Evolutionary conservation across 2,797 vertebrate genomes (phyloP), one percentile per base, ranked within the genome.

Genomic region (Sparidentex hasta): DNA sequence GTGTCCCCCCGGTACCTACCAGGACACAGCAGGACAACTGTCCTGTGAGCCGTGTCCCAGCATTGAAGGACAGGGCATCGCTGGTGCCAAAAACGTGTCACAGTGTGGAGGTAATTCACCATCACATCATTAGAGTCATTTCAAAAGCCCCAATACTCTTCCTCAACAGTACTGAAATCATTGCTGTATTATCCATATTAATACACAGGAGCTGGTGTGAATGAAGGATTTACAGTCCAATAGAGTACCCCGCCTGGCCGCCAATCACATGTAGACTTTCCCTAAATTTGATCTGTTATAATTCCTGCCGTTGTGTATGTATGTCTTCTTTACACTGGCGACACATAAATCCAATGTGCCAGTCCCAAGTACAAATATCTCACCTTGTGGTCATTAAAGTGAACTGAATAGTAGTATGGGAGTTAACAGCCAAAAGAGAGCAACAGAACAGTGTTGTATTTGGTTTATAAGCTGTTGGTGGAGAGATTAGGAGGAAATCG

Each of bases 11-110:
- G 98, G 97, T 27, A 97, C 97, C 0, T 99, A 97, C 94, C 98
- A 99, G 94, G 97, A 98, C 83, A 93, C 85, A 0, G 95, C 95
- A 62, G 97, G 98, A 4, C 98, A 99, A 73, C 95, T 99, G 62
- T 96, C 96, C 88, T 99, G 98, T 78, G 96, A 98, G 21, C 97
- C 97, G 0, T 99, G 98, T 88, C 98, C 98, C 66, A 96, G 96
- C 83, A 95, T 95, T 0, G 97, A 99, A 23, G 95, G 95, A 64
- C 96, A 96, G 58, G 96, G 97, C 58, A 85, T 95, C 1, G 76
- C 93, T 0, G 98, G 98, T 0, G 98, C 98, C 83, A 96, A 91
- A 81, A 99, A 99, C 0, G 93, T 99, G 38, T 98, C 98, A 0
- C 95, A 99, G 68, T 99, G 98, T 80, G 98, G 98, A 97, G 98